phyloP scores from a whole-genome alignment of 2,113 vertebrate species.

The Pogonocichla stellata region DNA sequence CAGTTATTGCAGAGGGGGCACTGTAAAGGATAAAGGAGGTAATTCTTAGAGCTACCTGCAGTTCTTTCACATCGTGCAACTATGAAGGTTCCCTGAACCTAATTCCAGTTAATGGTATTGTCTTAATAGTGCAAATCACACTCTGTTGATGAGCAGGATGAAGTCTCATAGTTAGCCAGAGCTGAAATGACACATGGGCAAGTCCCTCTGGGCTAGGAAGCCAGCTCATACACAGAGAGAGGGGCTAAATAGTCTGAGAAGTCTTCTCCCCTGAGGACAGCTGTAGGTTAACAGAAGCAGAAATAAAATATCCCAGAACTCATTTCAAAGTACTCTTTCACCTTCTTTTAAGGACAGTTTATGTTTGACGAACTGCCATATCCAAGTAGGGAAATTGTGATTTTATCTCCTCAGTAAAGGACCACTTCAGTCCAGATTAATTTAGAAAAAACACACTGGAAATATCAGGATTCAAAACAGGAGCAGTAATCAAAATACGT shows the following conservation, averaged over 20 bases:
- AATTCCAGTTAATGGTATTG: not conserved
- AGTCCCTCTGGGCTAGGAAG: not conserved
- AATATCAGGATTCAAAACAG: not conserved
- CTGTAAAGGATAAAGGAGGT: not conserved
- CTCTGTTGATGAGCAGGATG: not conserved
- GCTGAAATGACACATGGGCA: not conserved
- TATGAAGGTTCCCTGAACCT: not conserved
- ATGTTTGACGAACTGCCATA: not conserved
- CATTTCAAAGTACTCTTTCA: not conserved
- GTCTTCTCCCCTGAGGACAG: not conserved
- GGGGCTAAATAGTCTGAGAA: not conserved
- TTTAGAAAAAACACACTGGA: not conserved
- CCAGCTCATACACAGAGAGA: not conserved
- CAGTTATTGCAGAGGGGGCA: not conserved
- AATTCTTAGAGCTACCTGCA: not conserved
- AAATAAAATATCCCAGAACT: not conserved
- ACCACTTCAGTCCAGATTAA: not conserved
- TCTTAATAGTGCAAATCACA: not conserved
- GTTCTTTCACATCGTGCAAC: not conserved
- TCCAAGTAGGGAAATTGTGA: not conserved
- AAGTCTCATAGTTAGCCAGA: not conserved
- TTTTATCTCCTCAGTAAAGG: not conserved
- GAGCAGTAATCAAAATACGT: accelerated
- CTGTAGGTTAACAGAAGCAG: not conserved
- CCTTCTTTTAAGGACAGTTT: not conserved